phyloP scores from a whole-genome alignment of 2,797 vertebrate genomes.

The Hapalemur alaotrensis region DNA sequence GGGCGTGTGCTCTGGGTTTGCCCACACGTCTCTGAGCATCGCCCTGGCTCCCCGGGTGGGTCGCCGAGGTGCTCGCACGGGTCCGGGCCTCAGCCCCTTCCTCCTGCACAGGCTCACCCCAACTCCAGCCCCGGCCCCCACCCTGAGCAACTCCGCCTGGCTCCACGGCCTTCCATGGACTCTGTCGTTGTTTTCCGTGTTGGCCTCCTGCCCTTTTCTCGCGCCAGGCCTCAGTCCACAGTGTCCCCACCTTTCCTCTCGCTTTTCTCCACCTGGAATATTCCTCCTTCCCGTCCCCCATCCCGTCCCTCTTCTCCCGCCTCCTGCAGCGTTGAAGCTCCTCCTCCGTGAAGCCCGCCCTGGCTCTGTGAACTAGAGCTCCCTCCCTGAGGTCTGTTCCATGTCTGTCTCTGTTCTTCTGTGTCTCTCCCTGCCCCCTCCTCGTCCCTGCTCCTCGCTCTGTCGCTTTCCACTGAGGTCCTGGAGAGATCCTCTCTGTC shows the following conservation, averaged over 20 bases:
- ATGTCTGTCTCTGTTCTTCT: background rate
- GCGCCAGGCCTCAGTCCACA: accelerated
- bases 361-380: background rate
- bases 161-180: accelerated
- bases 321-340: background rate
- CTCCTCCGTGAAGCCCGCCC: background rate
- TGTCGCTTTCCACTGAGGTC: background rate
- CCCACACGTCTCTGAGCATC: background rate
- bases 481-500: background rate
- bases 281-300: background rate
- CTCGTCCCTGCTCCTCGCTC: accelerated
- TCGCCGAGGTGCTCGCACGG: accelerated
- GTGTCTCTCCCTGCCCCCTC: background rate
- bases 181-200: too few species aligned
- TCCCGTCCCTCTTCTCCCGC: background rate
- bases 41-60: background rate
- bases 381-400: background rate
- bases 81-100: background rate
- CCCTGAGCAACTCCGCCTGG: accelerated
- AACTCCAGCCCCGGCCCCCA: accelerated
- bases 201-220: background rate
- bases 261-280: background rate
- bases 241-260: background rate
- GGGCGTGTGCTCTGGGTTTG: accelerated
- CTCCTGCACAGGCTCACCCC: background rate